Evolutionary conservation across 2,797 vertebrate species (phyloP), one percentile per base, ranked within the genome.

Genomic region (Austrolebias charrua): DNA sequence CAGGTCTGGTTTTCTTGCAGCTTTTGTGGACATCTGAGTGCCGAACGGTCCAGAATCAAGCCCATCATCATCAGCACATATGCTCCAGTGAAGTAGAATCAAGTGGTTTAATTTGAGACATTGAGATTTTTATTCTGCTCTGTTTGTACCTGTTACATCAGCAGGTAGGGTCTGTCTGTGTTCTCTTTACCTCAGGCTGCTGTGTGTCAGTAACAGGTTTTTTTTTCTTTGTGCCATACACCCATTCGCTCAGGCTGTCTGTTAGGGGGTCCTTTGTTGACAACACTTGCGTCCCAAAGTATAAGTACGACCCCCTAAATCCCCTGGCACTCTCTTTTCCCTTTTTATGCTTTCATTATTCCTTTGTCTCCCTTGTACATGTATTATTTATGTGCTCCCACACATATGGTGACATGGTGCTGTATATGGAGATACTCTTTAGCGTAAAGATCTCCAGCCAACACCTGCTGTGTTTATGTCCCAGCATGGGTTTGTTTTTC

Each of bases 391-490:
- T 86, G 66, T 69, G 63, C 67, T 69, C 6, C 47, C 53, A 67
- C 44, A 72, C 44, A 55, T 35, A 58, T 61, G 44, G 57, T 11
- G 51, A 60, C 58, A 68, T 56, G 53, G 24, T 24, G 24, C 24
- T 24, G 61, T 58, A 69, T 47, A 67, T 60, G 35, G 29, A 11
- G 60, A 59, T 61, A 29, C 55, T 66, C 65, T 53, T 74, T 75
- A 74, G 60, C 75, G 60, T 35, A 47, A 16, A 44, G 40, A 58
- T 52, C 46, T 64, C 50, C 50, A 53, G 56, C 55, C 56, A 54
- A 75, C 71, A 55, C 48, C 79, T 28, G 60, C 82, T 76, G 76
- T 76, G 72, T 74, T 84, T 84, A 87, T 80, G 78, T 78, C 60
- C 47, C 43, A 13, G 56, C 55, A 4, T 11, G 29, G 47, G 44